Base-by-base conservation (phyloP, 2,888 invertebrate species). In the Mallateleia sp. region DNA sequence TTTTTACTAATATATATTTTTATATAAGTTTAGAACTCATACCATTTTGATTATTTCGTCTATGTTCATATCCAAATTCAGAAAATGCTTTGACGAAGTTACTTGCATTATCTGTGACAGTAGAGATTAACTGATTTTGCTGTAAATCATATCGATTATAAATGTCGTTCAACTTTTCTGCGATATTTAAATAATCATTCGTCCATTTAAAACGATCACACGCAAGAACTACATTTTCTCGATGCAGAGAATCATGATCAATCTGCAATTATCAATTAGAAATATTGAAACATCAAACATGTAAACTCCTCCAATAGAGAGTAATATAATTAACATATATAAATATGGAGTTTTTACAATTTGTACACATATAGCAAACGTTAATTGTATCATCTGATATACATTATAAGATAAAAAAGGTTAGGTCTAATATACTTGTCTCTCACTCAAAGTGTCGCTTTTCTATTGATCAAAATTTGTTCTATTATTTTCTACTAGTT, bases 11-110 rank as follows among this genome's bases (percentile, higher is more conserved):
- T 32, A 32, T n/a, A 58, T 58, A 58, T 58, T 24, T 24, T 14
- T 3, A 15, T 25, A 56, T 28, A 2, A n/a, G 15, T 18, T 60
- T 60, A n/a, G n/a, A n/a, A n/a, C n/a, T n/a, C n/a, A n/a, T 34
- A 38, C n/a, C 1, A 28, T 32, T 56, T 56, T 28, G 24, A 54
- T 64, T 25, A 54, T 2, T 15, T 54, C 22, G 24, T 14, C 14
- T 54, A 25, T 24, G 14, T 6, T 11, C 14, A 14, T 54, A 54
- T 22, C 66, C 66, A 50, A 50, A 67, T 50, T 25, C 32, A 25
- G 9, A 5, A 28, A 71, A 71, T n/a, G 71, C 54, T 42, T 71
- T 71, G 4, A 71, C 42, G 25, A 71, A 71, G 25, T 71, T 71
- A 14, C n/a, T 22, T 24, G 71, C 71, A n/a, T 71, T 71, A 11